A percentile compares a stretch with the other conserved stretches of the same genome.
These are phyloP conservation scores for Notamacropus eugenii DNA, from an alignment of 2,797 vertebrate species.

Conservation along the genomic window DNA sequence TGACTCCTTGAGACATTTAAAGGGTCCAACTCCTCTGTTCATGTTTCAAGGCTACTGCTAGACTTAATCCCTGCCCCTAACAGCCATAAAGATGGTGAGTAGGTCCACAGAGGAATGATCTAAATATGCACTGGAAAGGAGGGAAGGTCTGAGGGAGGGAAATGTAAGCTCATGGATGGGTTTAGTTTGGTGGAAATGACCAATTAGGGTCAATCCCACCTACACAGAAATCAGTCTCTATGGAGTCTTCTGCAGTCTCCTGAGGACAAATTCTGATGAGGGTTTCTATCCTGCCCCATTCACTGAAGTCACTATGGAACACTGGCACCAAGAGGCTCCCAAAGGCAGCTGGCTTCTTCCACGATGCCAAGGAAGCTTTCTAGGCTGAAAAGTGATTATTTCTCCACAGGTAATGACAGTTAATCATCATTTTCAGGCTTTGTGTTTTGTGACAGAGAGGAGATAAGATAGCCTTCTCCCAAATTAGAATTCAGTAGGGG, in stretches of 20 bases:
- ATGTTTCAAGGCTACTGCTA: not conserved
- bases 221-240: not conserved
- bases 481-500: not conserved
- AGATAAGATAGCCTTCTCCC: not conserved
- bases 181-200: not conserved
- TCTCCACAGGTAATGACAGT: not conserved
- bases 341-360: not conserved
- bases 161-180: not conserved
- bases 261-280: not conserved
- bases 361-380: not conserved
- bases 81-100: not conserved
- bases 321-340: not conserved
- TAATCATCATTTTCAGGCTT: not conserved
- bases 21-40: not conserved
- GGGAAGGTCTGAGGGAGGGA: not conserved
- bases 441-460: not conserved
- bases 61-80: not conserved
- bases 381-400: not conserved
- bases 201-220: not conserved
- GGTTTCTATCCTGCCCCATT: not conserved
- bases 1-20: not conserved
- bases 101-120: not conserved
- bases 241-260: not conserved
- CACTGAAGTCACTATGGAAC: not conserved
- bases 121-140: not conserved